Conservation (phyloP, 2,888 invertebrate genomes). For the Ceraclea dissimilis region DNA sequence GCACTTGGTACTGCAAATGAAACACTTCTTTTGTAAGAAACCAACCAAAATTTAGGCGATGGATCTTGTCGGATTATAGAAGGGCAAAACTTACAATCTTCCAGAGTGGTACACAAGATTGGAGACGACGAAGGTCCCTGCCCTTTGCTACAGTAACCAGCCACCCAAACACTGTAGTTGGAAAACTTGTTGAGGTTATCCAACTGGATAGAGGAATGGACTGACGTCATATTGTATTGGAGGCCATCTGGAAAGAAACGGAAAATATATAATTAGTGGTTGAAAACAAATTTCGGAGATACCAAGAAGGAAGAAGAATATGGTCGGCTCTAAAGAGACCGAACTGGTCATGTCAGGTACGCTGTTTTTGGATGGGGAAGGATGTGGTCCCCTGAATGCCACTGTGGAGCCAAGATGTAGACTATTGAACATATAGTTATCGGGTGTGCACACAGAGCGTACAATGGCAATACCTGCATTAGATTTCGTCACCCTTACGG, state of each 20-base stretch:
- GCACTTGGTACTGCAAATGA: slow-evolving; percentile 62
- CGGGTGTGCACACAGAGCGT: no score
- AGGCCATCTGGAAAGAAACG: slow-evolving; percentile 16
- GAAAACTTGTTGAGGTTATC: slow-evolving; percentile 69
- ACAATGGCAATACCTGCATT: no score
- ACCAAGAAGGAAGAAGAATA: neutral
- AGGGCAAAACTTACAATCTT: slow-evolving; percentile 56
- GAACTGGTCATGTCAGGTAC: no score
- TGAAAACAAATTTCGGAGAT: neutral
- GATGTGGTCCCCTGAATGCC: no score
- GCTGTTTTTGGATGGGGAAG: no score
- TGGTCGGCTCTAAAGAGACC: no score
- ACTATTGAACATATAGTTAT: no score
- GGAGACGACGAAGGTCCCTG: slow-evolving; percentile 66
- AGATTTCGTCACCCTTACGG: no score
- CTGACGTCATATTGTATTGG: slow-evolving; percentile 33
- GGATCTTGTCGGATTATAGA: no score
- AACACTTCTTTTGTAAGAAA: neutral
- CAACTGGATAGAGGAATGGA: slow-evolving; percentile 60
- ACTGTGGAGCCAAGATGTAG: no score
- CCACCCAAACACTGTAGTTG: slow-evolving; percentile 75
- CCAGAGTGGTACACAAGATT: slow-evolving; percentile 66
- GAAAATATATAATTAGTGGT: neutral
- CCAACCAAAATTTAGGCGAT: no score
- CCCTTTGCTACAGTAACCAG: slow-evolving; percentile 70